These are phyloP conservation scores for Scytalopus superciliaris DNA, from an alignment of 2,113 vertebrate genomes.

Conservation along the genomic window DNA sequence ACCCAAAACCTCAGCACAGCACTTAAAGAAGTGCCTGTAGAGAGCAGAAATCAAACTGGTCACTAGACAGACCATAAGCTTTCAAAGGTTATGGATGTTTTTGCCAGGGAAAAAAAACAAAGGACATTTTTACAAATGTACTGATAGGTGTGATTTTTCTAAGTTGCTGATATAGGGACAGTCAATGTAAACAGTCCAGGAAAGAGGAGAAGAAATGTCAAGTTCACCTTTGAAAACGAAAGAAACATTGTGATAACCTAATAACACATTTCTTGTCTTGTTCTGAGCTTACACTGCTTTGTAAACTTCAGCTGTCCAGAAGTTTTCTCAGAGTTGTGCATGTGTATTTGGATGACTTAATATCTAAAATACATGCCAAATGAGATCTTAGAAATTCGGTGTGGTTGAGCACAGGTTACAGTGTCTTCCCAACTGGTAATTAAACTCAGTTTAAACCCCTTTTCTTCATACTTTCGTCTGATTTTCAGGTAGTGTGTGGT, in stretches of 20 bases:
- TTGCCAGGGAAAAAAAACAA: background rate
- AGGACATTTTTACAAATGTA: background rate
- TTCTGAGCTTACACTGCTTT: background rate
- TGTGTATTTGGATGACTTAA: background rate
- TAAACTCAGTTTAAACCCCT: background rate
- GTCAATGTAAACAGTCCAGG: background rate
- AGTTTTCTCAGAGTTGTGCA: background rate
- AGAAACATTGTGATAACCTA: background rate
- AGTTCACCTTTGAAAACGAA: background rate
- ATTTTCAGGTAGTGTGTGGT: background rate
- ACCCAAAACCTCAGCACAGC: background rate
- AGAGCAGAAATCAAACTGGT: constrained; percentile 39
- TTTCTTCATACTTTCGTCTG: background rate
- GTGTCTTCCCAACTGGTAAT: background rate
- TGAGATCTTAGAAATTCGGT: background rate
- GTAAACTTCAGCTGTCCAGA: background rate
- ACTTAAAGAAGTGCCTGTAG: constrained; percentile 38
- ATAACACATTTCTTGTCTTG: background rate
- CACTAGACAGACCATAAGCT: background rate
- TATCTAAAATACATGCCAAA: background rate
- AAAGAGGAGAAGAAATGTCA: background rate
- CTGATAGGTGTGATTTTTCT: background rate
- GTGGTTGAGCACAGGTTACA: background rate
- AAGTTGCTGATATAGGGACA: background rate
- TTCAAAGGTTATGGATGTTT: background rate